These are phyloP conservation scores for Rhinoraja longicauda DNA, from an alignment of 2,797 vertebrate genomes.

Conservation along the genomic window DNA sequence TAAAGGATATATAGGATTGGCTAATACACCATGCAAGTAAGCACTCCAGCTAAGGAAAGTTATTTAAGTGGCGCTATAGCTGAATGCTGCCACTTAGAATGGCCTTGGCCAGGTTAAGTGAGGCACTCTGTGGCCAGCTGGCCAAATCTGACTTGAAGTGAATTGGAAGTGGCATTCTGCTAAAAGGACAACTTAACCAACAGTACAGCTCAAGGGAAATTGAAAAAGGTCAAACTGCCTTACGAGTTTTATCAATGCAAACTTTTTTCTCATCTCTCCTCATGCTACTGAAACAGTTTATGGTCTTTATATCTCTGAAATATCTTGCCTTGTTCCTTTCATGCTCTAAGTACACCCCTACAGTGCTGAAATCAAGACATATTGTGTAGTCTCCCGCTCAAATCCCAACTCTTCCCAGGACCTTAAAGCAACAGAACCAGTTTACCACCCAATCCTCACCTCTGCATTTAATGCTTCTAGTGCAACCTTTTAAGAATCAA, in stretches of 20 bases:
- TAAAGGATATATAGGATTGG: neutral
- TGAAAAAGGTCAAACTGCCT: neutral
- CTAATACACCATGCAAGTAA: neutral
- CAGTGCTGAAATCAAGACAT: neutral
- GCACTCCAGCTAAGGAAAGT: neutral
- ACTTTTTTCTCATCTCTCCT: neutral
- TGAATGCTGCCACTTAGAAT: neutral
- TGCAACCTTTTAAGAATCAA: neutral
- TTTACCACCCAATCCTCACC: neutral
- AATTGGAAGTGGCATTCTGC: neutral
- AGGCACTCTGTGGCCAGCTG: neutral
- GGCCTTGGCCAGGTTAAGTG: neutral
- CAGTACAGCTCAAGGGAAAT: neutral
- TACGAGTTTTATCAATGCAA: neutral
- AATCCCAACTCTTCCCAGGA: neutral
- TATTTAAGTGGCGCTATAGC: neutral
- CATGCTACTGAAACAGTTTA: neutral
- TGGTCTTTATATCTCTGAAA: conserved; percentile 2
- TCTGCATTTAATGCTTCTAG: neutral
- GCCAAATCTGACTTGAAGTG: neutral
- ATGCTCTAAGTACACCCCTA: neutral
- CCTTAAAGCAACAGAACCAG: neutral
- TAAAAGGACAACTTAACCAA: conserved; percentile 2
- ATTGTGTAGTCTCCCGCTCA: neutral
- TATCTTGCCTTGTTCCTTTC: neutral